A percentile compares a stretch with the other conserved stretches of the same genome.
These are phyloP conservation scores for Sanderia malayensis DNA, from an alignment of 30 jellyfish, hydroid and myxozoan species.

Conservation along the genomic window DNA sequence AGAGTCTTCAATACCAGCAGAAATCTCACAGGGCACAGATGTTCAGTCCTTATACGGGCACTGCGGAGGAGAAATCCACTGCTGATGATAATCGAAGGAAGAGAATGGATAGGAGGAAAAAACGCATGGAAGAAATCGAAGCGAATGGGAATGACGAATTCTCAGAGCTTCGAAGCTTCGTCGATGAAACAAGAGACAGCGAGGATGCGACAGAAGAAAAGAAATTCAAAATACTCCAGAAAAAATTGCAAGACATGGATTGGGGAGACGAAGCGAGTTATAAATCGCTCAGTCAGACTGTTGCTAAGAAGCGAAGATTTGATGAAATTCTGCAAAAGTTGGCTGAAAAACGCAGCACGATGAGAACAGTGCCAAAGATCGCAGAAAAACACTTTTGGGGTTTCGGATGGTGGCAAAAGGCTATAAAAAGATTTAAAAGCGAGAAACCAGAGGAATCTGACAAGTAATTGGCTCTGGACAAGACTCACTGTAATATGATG, in stretches of 20 bases:
- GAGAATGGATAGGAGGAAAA: constrained; percentile 53
- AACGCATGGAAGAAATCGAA: constrained; percentile 47
- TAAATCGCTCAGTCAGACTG: constrained; percentile 64
- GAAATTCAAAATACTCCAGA: constrained; percentile 6
- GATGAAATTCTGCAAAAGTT: constrained; percentile 31
- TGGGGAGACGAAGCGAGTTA: constrained; percentile 97
- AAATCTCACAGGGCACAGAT: constrained; percentile 49
- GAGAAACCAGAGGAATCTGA: constrained; percentile 5
- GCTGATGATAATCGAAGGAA: constrained; percentile 66
- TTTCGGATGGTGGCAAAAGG: constrained; percentile 92
- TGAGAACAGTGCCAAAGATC: constrained; percentile 57
- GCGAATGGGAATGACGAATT: constrained; percentile 24
- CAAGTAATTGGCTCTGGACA: neutral
- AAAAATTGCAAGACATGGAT: constrained; percentile 57
- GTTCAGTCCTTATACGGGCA: constrained; percentile 67
- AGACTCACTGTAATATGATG: neutral
- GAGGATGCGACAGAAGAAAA: constrained; percentile 21
- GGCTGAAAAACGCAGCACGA: constrained; percentile 26
- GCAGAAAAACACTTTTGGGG: constrained; percentile 91
- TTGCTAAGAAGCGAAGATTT: constrained; percentile 16
- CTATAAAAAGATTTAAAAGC: constrained; percentile 43
- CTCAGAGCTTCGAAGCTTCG: constrained; percentile 22
- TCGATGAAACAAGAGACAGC: constrained; percentile 15
- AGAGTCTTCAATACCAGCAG: constrained; percentile 57
- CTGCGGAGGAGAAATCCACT: constrained; percentile 36